Conservation (phyloP, 2,888 invertebrate species). For the Chorisops tibialis region DNA sequence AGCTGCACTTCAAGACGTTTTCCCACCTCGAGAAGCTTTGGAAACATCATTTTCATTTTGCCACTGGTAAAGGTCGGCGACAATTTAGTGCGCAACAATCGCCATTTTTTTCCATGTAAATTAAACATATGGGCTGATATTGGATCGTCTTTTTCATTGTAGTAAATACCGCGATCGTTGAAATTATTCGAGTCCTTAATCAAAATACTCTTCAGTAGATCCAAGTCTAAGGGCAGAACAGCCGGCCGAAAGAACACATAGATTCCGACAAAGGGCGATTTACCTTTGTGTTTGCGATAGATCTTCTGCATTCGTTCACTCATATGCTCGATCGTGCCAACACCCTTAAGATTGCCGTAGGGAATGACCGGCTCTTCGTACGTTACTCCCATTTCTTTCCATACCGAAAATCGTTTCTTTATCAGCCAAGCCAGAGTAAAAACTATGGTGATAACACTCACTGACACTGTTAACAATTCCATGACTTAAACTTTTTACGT, state of each 20-base stretch:
- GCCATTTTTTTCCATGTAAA: conserved; percentile 18
- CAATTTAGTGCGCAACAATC: conserved; percentile 7
- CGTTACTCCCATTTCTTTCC: conserved; percentile 55
- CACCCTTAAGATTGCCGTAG: conserved; percentile 21
- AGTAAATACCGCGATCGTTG: conserved; percentile 21
- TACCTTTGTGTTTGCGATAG: conserved; percentile 41
- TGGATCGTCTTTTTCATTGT: conserved; percentile 26
- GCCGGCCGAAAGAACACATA: conserved; percentile 41
- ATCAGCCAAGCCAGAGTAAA: no score
- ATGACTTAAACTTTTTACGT: no score
- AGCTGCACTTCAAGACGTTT: conserved; percentile 30
- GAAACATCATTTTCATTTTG: conserved; percentile 26
- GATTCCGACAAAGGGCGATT: conserved; percentile 41
- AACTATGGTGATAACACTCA: no score
- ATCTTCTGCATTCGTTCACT: conserved; percentile 32
- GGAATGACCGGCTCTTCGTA: conserved; percentile 44
- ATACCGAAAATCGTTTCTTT: no score
- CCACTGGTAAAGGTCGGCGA: conserved; percentile 26
- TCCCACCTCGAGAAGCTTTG: conserved; percentile 12
- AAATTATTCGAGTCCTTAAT: conserved; percentile 24
- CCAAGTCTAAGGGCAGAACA: conserved; percentile 32
- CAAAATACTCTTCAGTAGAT: conserved; percentile 19
- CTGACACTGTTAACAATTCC: no score
- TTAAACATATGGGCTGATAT: conserved; percentile 21
- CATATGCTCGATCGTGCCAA: conserved; percentile 36